phyloP scores from a whole-genome alignment of 2,113 vertebrate genomes.

The Pollimyrus isidori region DNA sequence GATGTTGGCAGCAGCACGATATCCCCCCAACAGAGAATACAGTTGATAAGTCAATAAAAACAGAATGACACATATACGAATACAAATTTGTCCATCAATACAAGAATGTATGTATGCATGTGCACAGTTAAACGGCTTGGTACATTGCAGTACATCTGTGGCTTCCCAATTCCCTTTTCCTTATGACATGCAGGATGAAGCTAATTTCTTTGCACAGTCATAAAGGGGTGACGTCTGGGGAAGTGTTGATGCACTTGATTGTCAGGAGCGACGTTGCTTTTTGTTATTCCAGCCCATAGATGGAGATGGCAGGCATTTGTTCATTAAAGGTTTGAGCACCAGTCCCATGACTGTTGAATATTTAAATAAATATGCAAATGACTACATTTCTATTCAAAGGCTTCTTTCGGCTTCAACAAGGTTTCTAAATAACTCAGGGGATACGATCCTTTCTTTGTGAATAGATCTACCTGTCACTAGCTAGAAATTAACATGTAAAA shows the following conservation, averaged over 20 bases:
- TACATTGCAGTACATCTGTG: not conserved
- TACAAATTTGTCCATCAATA: not conserved
- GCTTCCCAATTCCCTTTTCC: not conserved
- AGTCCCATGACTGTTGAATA: constrained; percentile 38
- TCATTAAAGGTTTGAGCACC: constrained; percentile 44
- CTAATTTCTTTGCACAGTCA: not conserved
- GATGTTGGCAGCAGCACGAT: constrained; percentile 19
- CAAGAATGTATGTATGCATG: not conserved
- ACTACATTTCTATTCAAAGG: constrained; percentile 51
- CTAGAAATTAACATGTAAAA: constrained; percentile 42
- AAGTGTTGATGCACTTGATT: not conserved
- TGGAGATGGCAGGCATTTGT: constrained; percentile 38
- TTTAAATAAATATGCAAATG: constrained; percentile 67
- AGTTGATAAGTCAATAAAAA: not conserved
- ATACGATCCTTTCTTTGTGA: constrained; percentile 35
- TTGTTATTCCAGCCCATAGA: not conserved
- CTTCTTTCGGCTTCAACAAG: constrained; percentile 44
- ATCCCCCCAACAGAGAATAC: not conserved
- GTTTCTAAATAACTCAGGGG: constrained; percentile 57
- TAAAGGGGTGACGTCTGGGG: not conserved
- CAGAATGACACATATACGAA: not conserved
- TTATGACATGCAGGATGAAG: not conserved
- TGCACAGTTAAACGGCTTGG: not conserved
- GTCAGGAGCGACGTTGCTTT: not conserved
- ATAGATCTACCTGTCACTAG: constrained; percentile 49